Evolutionary conservation across 2,888 invertebrate genomes (phyloP).

Genomic region (Drepana falcataria): DNA sequence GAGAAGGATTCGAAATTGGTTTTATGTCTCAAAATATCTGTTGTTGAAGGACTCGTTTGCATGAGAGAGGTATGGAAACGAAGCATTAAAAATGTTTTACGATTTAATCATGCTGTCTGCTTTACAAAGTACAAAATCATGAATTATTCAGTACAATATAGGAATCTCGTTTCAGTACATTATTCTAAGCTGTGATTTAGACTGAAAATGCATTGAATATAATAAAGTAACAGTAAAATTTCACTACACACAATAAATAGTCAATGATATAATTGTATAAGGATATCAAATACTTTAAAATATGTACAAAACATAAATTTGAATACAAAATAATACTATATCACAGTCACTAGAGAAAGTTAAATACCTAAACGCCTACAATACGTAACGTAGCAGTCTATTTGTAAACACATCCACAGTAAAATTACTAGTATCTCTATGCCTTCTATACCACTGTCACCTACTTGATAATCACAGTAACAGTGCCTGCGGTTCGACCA

Average conservation of each 20-base stretch:
- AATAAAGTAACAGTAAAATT: conserved; percentile 17
- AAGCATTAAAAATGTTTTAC: conserved; percentile 44
- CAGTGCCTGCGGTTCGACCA: too few relatives aligned
- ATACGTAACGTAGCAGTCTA: conserved; percentile 65
- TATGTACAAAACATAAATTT: conserved; percentile 67
- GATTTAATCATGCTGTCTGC: conserved; percentile 50
- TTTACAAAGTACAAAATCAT: conserved; percentile 47
- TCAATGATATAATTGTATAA: conserved; percentile 72
- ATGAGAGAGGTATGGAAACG: conserved; percentile 9
- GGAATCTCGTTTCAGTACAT: conserved; percentile 49
- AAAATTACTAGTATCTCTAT: conserved; percentile 45
- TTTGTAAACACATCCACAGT: conserved; percentile 56
- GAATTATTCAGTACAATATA: conserved; percentile 38
- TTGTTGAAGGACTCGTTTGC: not conserved
- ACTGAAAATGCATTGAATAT: conserved; percentile 24
- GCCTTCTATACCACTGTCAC: conserved; percentile 36
- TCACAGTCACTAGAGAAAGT: conserved; percentile 76
- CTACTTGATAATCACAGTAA: conserved; percentile 4
- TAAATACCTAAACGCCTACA: conserved; percentile 55
- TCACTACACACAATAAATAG: conserved; percentile 50
- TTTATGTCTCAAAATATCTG: not conserved
- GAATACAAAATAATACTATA: conserved; percentile 72
- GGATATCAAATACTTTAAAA: conserved; percentile 71
- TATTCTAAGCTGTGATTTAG: conserved; percentile 34
- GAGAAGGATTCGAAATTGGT: too few relatives aligned